Base-by-base conservation (phyloP, 2,888 invertebrate genomes). In the Drosophila pegasa region DNA sequence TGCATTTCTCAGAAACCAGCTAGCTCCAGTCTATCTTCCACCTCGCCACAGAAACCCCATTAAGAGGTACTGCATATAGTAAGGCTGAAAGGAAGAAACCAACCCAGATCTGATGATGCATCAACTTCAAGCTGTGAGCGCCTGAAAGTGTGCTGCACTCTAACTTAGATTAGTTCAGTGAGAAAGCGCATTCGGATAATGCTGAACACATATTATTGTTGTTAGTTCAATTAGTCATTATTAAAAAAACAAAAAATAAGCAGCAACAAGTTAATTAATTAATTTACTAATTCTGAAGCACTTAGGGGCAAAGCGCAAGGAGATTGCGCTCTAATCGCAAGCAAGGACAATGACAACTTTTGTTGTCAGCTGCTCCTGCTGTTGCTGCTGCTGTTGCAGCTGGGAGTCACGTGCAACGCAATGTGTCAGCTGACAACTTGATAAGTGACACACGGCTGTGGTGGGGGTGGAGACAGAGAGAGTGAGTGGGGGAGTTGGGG, bases 361-460 rank as follows among this genome's bases (percentile, higher is more conserved):
- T 43, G 43, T 43, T 25, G 43, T 25, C 25, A 43, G 43, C 43
- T 45, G 41, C 2, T 22, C 20, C 40, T 41, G 8, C 16, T 37
- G 25, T 3, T 22, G n/a, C 18, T 41, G n/a, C 18, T 41, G 41
- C 22, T 29, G 29, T 9, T 29, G 29, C 9, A 18, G 29, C 31
- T 48, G 33, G n/a, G 50, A 50, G 47, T 55, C 59, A 65, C 47
- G 71, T 72, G 72, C 57, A 57, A 29, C 59, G 58, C 20, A 27
- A 57, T 41, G 55, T 62, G 63, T 62, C 56, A 51, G 56, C 43
- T 63, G 56, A 18, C 48, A 52, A 31, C 47, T 52, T 41, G n/a
- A 43, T 29, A 3, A 27, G 48, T 29, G 47, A 31, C 47, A 31
- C 47, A 18, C 10, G 27, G 37, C n/a, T n/a, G 12, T 25, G 51